A percentile compares a stretch with the other conserved stretches of the same genome.
Conservation (phyloP, 2,797 vertebrate genomes). For the Taeniopygia guttata region DNA sequence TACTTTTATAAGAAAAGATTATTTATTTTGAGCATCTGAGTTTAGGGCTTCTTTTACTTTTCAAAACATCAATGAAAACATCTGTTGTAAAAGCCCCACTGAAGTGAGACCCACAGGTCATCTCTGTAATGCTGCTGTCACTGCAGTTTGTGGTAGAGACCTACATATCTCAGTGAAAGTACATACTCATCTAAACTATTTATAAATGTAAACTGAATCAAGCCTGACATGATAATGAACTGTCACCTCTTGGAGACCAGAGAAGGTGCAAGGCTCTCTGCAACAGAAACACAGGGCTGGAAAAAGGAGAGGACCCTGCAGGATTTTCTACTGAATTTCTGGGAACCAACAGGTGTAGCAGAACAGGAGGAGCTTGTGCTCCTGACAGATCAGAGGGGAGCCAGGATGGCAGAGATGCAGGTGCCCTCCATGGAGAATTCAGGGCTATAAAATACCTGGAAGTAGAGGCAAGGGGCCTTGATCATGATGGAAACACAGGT, state of each 20-base stretch:
- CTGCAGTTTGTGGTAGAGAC: not conserved
- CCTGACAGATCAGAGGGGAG: not conserved
- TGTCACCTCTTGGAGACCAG: not conserved
- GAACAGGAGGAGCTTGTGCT: not conserved
- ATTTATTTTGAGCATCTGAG: not conserved
- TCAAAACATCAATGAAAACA: not conserved
- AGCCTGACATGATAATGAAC: not conserved
- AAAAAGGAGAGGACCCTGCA: not conserved
- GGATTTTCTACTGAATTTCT: not conserved
- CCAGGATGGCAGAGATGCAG: not conserved
- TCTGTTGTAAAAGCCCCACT: not conserved
- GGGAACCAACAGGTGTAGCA: fast-evolving
- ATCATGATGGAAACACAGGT: not conserved
- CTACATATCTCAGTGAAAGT: not conserved
- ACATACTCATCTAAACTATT: not conserved
- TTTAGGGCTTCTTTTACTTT: not conserved
- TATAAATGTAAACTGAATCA: not conserved
- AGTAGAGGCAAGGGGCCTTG: not conserved
- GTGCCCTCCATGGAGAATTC: not conserved
- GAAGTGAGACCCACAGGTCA: not conserved
- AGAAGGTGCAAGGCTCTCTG: not conserved
- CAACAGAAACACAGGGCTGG: not conserved
- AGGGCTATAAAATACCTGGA: not conserved
- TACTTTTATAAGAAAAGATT: not conserved
- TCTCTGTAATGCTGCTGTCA: not conserved